Percentiles rank a stretch among this genome's conserved stretches.
These are phyloP conservation scores for Exocentrus adspersus DNA, from an alignment of 2,888 invertebrate genomes.

Conservation along the genomic window DNA sequence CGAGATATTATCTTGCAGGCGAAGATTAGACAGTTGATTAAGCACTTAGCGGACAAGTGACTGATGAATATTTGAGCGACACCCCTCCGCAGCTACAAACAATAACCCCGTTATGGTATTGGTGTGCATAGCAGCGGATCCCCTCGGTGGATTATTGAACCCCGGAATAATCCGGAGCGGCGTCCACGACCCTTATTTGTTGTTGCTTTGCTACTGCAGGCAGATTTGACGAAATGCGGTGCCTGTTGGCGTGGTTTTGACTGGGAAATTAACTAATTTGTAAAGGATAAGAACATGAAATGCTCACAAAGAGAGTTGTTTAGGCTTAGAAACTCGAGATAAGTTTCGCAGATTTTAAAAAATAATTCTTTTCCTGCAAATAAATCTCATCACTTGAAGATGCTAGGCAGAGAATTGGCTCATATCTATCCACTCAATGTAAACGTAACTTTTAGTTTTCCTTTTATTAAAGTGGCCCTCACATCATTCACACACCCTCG, in stretches of 20 bases:
- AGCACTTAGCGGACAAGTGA: conserved; percentile 22
- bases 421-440: too few species aligned
- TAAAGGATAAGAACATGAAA: neutral
- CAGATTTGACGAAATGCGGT: neutral
- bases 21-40: conserved; percentile 22
- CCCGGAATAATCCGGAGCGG: conserved; percentile 39
- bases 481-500: too few species aligned
- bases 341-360: too few species aligned
- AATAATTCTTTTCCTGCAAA: too few species aligned
- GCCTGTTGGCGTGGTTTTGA: neutral
- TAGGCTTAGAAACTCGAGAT: too few species aligned
- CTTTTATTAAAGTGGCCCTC: too few species aligned
- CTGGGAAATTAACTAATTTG: neutral
- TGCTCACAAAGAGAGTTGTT: too few species aligned
- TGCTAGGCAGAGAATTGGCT: too few species aligned
- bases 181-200: too few species aligned
- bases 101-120: conserved; percentile 21
- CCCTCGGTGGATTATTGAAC: conserved; percentile 40
- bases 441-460: too few species aligned
- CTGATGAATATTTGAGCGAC: conserved; percentile 24
- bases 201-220: too few species aligned
- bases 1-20: conserved; percentile 11
- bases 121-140: conserved; percentile 34
- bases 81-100: conserved; percentile 18
- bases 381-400: too few species aligned